Evolutionary conservation across 2,113 vertebrate genomes (phyloP).

Genomic region (Illadopsis cleaveri): DNA sequence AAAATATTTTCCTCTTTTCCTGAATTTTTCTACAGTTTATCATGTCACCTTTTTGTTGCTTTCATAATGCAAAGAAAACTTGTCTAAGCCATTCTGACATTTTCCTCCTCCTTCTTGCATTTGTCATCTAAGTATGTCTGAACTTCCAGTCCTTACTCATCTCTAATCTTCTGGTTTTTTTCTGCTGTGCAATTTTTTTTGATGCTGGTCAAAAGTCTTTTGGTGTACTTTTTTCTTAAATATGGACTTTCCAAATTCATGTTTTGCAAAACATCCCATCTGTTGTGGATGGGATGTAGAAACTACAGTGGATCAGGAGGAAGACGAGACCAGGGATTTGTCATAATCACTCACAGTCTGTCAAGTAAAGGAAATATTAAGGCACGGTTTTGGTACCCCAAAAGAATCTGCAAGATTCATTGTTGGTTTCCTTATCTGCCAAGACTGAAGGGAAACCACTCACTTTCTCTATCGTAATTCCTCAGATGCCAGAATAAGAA

Average conservation of each 20-base stretch:
- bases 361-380: neutral
- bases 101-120: slow-evolving; percentile 45
- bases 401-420: neutral
- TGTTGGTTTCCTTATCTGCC: neutral
- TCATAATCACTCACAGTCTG: neutral
- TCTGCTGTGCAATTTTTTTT: neutral
- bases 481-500: neutral
- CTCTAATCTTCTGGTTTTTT: neutral
- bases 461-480: neutral
- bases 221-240: neutral
- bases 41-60: slow-evolving; percentile 54
- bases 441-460: neutral
- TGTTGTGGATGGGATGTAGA: neutral
- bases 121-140: neutral
- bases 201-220: neutral
- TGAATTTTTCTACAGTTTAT: slow-evolving; percentile 57
- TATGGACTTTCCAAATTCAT: neutral
- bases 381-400: rapidly evolving
- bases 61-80: slow-evolving; percentile 34
- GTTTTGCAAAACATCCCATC: neutral
- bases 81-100: slow-evolving; percentile 3
- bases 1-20: slow-evolving; percentile 58
- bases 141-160: neutral
- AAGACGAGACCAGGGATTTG: neutral
- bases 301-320: neutral